A percentile compares a stretch with the other conserved stretches of the same genome.
These are phyloP conservation scores for Heterodera carotae DNA, from an alignment of 1,140 invertebrate species.

Conservation along the genomic window DNA sequence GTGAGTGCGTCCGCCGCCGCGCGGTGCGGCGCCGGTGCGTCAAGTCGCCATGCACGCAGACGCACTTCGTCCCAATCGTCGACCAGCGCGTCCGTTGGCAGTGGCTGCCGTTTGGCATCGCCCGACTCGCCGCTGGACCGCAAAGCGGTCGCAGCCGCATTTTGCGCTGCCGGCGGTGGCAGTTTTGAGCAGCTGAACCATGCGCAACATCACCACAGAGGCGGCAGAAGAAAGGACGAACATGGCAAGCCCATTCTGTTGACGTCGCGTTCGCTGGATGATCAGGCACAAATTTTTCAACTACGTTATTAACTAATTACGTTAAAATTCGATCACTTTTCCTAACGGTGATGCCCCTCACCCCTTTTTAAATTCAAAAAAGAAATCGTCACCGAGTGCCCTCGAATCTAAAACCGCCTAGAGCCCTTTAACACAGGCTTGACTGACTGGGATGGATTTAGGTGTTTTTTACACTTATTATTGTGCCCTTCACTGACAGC, in stretches of 20 bases:
- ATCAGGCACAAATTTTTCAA: conserved; percentile 5
- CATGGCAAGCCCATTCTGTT: conserved; percentile 19
- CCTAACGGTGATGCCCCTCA: no score
- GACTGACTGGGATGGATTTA: no score
- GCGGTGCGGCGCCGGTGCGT: conserved; percentile 21
- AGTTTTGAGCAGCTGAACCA: not conserved
- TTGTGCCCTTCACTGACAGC: no score
- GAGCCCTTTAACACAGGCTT: no score
- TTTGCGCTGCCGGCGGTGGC: no score
- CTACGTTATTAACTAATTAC: no score
- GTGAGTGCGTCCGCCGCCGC: not conserved
- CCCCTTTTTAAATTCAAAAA: no score
- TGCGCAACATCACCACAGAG: conserved; percentile 1
- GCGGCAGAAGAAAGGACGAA: conserved; percentile 9
- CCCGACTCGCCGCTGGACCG: conserved; percentile 18
- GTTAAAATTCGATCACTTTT: no score
- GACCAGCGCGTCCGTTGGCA: conserved; percentile 10
- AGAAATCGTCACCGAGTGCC: no score
- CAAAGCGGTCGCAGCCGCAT: conserved; percentile 18
- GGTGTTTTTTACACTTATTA: no score
- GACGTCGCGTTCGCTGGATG: conserved; percentile 26
- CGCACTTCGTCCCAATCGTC: conserved; percentile 26
- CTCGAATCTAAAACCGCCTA: no score
- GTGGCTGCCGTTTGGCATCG: conserved; percentile 21
- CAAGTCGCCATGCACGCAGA: conserved; percentile 12